These are phyloP conservation scores for Peromyscus polionotus DNA, from an alignment of 2,113 vertebrate species.

Conservation along the genomic window DNA sequence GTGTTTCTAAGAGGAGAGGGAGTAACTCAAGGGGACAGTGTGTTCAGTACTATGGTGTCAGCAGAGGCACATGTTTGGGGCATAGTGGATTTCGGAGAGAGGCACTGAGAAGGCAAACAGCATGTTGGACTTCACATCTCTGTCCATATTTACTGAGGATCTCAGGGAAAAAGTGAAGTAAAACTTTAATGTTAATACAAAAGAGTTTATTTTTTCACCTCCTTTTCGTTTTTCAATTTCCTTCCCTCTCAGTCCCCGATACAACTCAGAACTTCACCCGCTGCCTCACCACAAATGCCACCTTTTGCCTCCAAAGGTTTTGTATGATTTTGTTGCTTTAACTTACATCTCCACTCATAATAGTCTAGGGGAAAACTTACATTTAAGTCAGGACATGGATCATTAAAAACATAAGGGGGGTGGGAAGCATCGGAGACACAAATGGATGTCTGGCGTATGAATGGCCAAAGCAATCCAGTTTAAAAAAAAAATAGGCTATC, in stretches of 20 bases:
- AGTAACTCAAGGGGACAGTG: not conserved
- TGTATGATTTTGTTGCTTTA: not conserved
- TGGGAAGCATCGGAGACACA: not conserved
- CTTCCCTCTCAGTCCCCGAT: not conserved
- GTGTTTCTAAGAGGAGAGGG: not conserved
- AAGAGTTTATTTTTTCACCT: not conserved
- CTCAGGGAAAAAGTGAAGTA: not conserved
- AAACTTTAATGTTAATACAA: constrained; percentile 47
- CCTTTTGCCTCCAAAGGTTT: not conserved
- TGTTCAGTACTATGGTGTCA: not conserved
- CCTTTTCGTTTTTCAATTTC: constrained; percentile 10
- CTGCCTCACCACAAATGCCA: not conserved
- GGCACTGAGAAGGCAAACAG: not conserved
- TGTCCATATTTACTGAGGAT: not conserved
- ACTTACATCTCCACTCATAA: constrained; percentile 32
- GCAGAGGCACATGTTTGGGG: not conserved
- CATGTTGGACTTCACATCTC: not conserved
- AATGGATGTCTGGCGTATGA: constrained; percentile 38
- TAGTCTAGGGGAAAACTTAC: not conserved
- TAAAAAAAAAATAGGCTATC: not conserved
- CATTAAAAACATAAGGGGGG: constrained; percentile 43
- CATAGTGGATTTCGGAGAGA: rapidly evolving
- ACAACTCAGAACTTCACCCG: not conserved
- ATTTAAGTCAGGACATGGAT: constrained; percentile 33
- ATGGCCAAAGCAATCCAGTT: constrained; percentile 24